Base-by-base conservation (phyloP, 2,888 invertebrate genomes). In the Flexamia atlantica region DNA sequence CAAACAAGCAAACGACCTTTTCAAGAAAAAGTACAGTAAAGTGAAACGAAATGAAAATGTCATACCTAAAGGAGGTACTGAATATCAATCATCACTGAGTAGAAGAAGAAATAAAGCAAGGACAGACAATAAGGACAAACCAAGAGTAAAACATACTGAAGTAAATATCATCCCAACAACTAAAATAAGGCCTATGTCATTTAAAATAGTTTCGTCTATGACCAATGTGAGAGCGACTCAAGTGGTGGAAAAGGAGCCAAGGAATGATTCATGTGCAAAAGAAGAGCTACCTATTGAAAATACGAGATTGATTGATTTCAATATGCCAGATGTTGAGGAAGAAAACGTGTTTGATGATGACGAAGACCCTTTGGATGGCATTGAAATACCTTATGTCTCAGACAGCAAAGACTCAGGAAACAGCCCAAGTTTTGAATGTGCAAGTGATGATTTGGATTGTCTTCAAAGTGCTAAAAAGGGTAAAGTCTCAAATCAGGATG, bases 331-430 rank as follows among this genome's bases (percentile, higher is more conserved):
- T 9, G 2, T 20, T 20, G 10, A 53, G 7, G 53, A 53, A 53
- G 23, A 53, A 53, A n/a, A n/a, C n/a, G 23, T 23, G 7, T 23
- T 53, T 53, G 53, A 53, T 53, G 53, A 53, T 53, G 53, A 23
- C 20, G 53, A 53, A 23, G 53, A 53, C 23, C 53, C 53, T 7
- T 53, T 53, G 53, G 53, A 23, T 23, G 53, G 53, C 3, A 53
- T 53, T 53, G 53, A 53, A 53, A 53, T 53, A 53, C 53, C 53
- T 53, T 53, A 53, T 23, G 23, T 53, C 53, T 53, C 23, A 23
- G 53, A 53, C 20, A 10, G 20, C 20, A 53, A 53, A 53, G 53
- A 23, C 23, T 23, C 23, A 53, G 23, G 23, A 53, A 53, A 10
- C 30, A 36, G 30, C n/a, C 2, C 4, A 30, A 30, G 36, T 7